Evolutionary conservation across 2,797 vertebrate species (phyloP).

Genomic region (Chromobotia macracanthus): DNA sequence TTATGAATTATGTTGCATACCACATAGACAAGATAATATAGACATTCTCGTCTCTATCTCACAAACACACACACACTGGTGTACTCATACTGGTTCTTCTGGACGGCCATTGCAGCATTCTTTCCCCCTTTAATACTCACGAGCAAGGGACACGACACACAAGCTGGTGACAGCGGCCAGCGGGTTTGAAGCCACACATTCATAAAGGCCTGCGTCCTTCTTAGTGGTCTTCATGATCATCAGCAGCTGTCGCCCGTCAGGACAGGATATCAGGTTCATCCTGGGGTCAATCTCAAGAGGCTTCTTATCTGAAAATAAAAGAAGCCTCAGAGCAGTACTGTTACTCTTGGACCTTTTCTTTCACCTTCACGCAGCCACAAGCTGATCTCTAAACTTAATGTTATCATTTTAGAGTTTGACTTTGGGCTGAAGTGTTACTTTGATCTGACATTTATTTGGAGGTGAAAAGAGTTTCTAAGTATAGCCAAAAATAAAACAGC

Average conservation of each 20-base stretch:
- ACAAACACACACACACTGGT: too few species aligned
- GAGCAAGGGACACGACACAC: slow-evolving; percentile 90
- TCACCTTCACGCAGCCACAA: neutral
- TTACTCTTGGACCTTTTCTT: neutral
- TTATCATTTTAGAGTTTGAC: slow-evolving; percentile 31
- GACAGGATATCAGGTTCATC: slow-evolving; percentile 88
- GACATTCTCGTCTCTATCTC: too few species aligned
- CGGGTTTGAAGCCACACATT: slow-evolving; percentile 91
- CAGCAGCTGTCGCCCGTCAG: slow-evolving; percentile 92
- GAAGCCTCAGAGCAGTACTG: neutral
- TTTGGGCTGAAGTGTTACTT: slow-evolving; percentile 22
- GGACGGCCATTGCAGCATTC: too few species aligned
- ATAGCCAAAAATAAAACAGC: slow-evolving; percentile 29
- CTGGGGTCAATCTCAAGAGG: slow-evolving; percentile 82
- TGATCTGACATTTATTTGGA: slow-evolving; percentile 38
- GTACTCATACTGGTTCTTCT: too few species aligned
- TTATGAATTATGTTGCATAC: too few species aligned
- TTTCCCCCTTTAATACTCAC: slow-evolving; percentile 75
- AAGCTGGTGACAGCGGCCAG: slow-evolving; percentile 89
- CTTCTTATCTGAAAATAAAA: slow-evolving; percentile 83
- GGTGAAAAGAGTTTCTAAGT: slow-evolving; percentile 28
- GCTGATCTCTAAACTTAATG: slow-evolving; percentile 9
- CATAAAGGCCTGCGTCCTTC: slow-evolving; percentile 91
- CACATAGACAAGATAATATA: too few species aligned
- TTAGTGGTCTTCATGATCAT: slow-evolving; percentile 90